Evolutionary conservation across 2,113 vertebrate species (phyloP).

Genomic region (Spheniscus mendiculus): DNA sequence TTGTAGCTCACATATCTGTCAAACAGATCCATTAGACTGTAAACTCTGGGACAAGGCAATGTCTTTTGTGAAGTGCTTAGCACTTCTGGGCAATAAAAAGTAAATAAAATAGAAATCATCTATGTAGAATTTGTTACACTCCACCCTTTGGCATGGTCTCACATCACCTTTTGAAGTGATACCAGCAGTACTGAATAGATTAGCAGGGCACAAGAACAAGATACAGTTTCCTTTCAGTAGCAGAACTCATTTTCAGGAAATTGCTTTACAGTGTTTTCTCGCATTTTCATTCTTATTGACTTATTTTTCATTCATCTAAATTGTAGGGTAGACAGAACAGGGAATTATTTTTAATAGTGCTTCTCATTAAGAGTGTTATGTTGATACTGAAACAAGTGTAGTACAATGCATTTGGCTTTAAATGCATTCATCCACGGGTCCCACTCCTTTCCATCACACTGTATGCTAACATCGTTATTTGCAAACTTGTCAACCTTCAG

Average conservation of each 20-base stretch:
- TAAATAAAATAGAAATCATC: slow-evolving; percentile 5
- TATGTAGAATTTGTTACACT: neutral
- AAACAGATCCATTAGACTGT: neutral
- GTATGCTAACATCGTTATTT: neutral
- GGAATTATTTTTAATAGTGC: neutral
- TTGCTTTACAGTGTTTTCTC: neutral
- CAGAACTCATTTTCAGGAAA: neutral
- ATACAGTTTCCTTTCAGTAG: neutral
- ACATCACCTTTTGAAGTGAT: neutral
- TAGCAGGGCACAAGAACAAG: neutral
- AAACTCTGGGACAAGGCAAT: neutral
- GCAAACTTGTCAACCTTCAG: neutral
- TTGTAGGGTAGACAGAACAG: neutral
- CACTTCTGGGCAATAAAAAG: neutral
- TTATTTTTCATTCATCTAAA: neutral
- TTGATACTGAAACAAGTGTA: neutral
- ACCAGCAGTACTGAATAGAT: neutral
- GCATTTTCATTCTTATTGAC: neutral
- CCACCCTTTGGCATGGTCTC: neutral
- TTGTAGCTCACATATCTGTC: slow-evolving; percentile 20
- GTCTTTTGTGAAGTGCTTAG: neutral
- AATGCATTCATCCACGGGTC: neutral
- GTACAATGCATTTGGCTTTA: neutral
- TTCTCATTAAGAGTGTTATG: neutral
- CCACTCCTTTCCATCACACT: neutral